Conservation (phyloP, 2,888 invertebrate species). For the Cryptocephalus moraei region DNA sequence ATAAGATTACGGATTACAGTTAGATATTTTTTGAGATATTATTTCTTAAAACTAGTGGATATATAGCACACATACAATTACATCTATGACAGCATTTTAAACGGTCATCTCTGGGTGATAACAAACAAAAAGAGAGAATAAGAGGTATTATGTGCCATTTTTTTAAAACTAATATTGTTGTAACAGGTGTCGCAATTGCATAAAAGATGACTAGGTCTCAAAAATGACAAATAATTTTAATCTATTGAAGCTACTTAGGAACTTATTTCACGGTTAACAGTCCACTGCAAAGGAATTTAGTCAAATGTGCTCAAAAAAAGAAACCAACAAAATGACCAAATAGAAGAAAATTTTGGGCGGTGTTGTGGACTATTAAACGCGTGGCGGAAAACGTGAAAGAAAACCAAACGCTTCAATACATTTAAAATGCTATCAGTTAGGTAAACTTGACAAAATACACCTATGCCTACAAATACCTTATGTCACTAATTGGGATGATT, state of each 20-base stretch:
- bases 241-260: slow-evolving; percentile 13
- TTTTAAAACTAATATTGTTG: slow-evolving; percentile 8
- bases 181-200: slow-evolving; percentile 12
- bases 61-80: slow-evolving; percentile 37
- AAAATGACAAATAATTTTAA: background rate
- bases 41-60: slow-evolving; percentile 20
- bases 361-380: background rate
- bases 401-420: too few species aligned
- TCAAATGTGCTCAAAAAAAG: slow-evolving; percentile 1
- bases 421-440: slow-evolving; percentile 30
- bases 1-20: slow-evolving; percentile 14
- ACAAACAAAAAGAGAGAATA: too few species aligned
- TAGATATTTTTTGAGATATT: slow-evolving; percentile 10
- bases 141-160: slow-evolving; percentile 22
- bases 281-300: slow-evolving; percentile 2
- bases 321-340: too few species aligned
- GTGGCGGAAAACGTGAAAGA: too few species aligned
- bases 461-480: slow-evolving; percentile 27
- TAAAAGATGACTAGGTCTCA: slow-evolving; percentile 14
- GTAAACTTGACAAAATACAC: slow-evolving; percentile 23
- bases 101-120: slow-evolving; percentile 12
- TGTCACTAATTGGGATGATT: slow-evolving; percentile 14
- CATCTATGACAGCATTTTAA: slow-evolving; percentile 34
- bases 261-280: slow-evolving; percentile 5
- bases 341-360: too few species aligned